Conservation (phyloP, 92 coral and sea anemone genomes). For the Siderastrea siderea region DNA sequence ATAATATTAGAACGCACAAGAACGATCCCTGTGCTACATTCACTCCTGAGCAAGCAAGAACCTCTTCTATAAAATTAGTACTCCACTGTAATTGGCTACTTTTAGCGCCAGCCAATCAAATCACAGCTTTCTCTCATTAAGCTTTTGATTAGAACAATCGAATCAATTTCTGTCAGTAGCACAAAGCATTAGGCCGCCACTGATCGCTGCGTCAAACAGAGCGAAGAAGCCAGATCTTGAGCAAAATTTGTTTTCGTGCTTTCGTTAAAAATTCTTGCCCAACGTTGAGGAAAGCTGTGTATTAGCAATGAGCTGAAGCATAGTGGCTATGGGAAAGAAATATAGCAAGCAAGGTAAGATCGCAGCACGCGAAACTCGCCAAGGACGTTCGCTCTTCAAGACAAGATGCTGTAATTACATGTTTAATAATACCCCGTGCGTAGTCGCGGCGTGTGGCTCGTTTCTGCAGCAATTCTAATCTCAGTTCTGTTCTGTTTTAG, state of each 20-base stretch:
- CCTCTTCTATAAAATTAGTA: constrained; percentile 73
- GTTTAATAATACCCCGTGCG: constrained; percentile 59
- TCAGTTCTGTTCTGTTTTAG: constrained; percentile 68
- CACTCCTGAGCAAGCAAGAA: background rate
- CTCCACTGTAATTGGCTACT: constrained; percentile 95
- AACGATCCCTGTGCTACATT: background rate
- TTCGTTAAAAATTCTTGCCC: background rate
- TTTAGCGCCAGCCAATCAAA: constrained; percentile 86
- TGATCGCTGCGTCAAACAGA: constrained; percentile 22
- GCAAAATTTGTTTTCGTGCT: background rate
- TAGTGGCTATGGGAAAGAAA: constrained; percentile 83
- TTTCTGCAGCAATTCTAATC: constrained; percentile 29
- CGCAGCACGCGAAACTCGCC: constrained; percentile 17
- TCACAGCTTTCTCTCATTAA: constrained; percentile 75
- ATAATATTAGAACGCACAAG: background rate
- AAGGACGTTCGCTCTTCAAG: constrained; percentile 62
- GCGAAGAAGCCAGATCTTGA: constrained; percentile 1
- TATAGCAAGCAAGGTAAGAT: constrained; percentile 88
- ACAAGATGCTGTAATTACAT: constrained; percentile 61
- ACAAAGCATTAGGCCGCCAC: constrained; percentile 58
- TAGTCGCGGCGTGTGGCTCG: constrained; percentile 43
- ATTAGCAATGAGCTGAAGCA: constrained; percentile 26
- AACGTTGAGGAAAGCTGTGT: background rate
- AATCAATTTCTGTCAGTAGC: constrained; percentile 90
- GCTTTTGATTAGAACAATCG: constrained; percentile 91